Evolutionary conservation across 1,140 invertebrate genomes (phyloP).

Genomic region (Bemisia tabaci): DNA sequence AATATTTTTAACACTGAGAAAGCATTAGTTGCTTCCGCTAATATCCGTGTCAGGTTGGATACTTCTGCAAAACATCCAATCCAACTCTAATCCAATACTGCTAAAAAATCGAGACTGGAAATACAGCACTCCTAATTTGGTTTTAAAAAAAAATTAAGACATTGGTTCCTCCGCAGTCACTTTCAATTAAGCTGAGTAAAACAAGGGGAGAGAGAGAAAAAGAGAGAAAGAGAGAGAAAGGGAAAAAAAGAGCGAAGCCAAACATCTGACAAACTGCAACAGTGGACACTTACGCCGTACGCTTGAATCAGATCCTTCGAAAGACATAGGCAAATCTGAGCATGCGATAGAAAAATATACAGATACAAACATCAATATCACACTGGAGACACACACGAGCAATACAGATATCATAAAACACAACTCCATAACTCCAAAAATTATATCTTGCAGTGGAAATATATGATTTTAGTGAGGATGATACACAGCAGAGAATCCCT

Average conservation of each 20-base stretch:
- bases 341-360: conserved; percentile 1
- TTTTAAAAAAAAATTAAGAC: not conserved
- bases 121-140: too few species aligned
- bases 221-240: conserved; percentile 24
- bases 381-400: not conserved
- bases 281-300: not conserved
- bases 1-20: too few species aligned
- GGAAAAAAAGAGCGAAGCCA: not conserved
- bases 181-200: not conserved
- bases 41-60: too few species aligned
- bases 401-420: not conserved
- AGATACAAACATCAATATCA: conserved; percentile 5
- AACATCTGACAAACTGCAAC: not conserved
- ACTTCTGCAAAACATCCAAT: too few species aligned
- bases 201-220: conserved; percentile 20
- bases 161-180: not conserved
- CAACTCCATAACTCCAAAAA: too few species aligned
- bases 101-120: too few species aligned
- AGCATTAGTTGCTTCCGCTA: too few species aligned
- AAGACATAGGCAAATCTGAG: not conserved
- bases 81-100: too few species aligned
- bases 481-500: too few species aligned
- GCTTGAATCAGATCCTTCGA: not conserved
- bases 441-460: too few species aligned
- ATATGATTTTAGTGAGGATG: too few species aligned